These are phyloP conservation scores for Spicauda simplicius DNA, from an alignment of 2,888 invertebrate genomes.

Conservation along the genomic window DNA sequence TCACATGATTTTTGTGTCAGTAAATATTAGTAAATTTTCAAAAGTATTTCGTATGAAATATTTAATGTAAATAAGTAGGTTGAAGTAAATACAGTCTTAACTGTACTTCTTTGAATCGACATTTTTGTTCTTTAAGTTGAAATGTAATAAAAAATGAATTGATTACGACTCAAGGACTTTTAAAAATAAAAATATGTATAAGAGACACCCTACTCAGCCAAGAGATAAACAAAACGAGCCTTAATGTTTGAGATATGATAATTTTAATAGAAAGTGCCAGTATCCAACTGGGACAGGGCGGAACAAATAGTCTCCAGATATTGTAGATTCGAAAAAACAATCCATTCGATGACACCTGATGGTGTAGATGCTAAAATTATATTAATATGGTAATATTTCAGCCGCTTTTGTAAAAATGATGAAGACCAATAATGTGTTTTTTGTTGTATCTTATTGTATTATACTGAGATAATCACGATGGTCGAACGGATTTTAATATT, in stretches of 20 bases:
- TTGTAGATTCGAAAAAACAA: constrained; percentile 17
- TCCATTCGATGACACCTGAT: constrained; percentile 25
- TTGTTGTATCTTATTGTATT: neutral
- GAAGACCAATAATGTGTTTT: neutral
- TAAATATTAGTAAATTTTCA: too few species aligned
- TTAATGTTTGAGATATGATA: constrained; percentile 66
- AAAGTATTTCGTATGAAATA: too few species aligned
- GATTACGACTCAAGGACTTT: too few species aligned
- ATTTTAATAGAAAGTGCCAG: constrained; percentile 79
- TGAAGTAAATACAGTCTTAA: too few species aligned
- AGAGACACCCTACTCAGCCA: constrained; percentile 44
- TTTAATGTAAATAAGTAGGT: too few species aligned
- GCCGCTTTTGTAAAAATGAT: neutral
- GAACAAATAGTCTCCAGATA: constrained; percentile 71
- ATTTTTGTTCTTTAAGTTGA: neutral
- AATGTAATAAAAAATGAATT: too few species aligned
- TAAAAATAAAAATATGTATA: neutral
- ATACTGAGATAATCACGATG: neutral
- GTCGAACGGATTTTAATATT: too few species aligned
- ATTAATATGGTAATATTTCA: constrained; percentile 4
- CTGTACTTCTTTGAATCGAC: neutral
- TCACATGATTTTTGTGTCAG: too few species aligned
- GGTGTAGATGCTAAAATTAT: constrained; percentile 11
- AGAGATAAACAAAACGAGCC: constrained; percentile 40
- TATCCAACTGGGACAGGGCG: constrained; percentile 76